Percentiles rank a stretch among this genome's conserved stretches.
Evolutionary conservation across 2,797 vertebrate species (phyloP).

Genomic region (Lindbergichthys nudifrons): DNA sequence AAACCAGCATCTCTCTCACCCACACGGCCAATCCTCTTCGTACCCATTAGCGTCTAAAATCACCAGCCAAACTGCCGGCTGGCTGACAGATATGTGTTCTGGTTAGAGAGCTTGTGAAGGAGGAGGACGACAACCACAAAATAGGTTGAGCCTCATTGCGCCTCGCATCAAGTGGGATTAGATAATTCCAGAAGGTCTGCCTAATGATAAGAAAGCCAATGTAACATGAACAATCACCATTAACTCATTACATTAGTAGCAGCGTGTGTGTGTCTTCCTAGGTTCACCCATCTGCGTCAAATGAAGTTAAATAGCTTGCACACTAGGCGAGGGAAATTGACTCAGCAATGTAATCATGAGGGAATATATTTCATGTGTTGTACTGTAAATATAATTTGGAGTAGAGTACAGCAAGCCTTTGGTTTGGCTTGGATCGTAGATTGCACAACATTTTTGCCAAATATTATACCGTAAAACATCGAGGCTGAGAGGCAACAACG

Average conservation of each 20-base stretch:
- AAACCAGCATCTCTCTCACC: slow-evolving; percentile 86
- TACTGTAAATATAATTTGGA: slow-evolving; percentile 47
- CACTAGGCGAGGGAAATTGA: slow-evolving; percentile 34
- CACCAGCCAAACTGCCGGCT: slow-evolving; percentile 71
- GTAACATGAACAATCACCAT: slow-evolving; percentile 65
- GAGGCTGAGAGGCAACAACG: slow-evolving; percentile 45
- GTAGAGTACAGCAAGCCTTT: slow-evolving; percentile 20
- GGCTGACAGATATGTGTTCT: slow-evolving; percentile 77
- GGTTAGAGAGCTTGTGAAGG: slow-evolving; percentile 73
- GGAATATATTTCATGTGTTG: slow-evolving; percentile 23
- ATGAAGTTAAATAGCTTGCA: slow-evolving; percentile 55
- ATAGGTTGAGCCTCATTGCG: slow-evolving; percentile 68
- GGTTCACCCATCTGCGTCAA: slow-evolving; percentile 58
- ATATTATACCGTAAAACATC: slow-evolving; percentile 42
- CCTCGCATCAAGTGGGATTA: slow-evolving; percentile 67
- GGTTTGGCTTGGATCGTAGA: slow-evolving; percentile 36
- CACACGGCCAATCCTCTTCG: slow-evolving; percentile 84
- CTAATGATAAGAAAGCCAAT: slow-evolving; percentile 63
- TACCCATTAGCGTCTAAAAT: slow-evolving; percentile 84
- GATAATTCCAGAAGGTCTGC: slow-evolving; percentile 64
- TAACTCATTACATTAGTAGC: slow-evolving; percentile 38
- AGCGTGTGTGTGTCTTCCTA: slow-evolving; percentile 39
- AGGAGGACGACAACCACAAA: slow-evolving; percentile 67
- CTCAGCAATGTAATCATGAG: slow-evolving; percentile 38
- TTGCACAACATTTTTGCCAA: slow-evolving; percentile 38